Evolutionary conservation across 1,140 invertebrate genomes (phyloP), one percentile per base, ranked within the genome.

Genomic region (Pantala flavescens): DNA sequence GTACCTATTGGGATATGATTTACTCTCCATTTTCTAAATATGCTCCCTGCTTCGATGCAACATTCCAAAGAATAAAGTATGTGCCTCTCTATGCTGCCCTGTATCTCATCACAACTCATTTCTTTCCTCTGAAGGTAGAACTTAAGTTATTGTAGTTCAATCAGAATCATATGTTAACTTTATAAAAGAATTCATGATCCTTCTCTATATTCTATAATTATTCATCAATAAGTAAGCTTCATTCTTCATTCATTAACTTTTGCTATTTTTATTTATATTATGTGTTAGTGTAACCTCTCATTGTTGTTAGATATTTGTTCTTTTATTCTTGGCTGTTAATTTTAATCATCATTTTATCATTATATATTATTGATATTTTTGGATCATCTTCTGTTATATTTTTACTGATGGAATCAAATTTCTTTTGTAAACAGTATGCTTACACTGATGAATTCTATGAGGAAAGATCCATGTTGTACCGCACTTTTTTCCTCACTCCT

Each of bases 1-100:
- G 90, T 78, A 95, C 93, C 7, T 97, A 92, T 80, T 84, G 87
- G 80, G 94, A 97, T 80, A 93, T 90, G 83, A 85, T 96, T 72
- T 81, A 90, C 43, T 83, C 87, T 43, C 87, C 89, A 5, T 91
- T 90, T 78, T 84, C 86, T 72, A 85, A 88, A 76, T 85, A 89
- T 81, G 88, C 88, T 23, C 84, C 90, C 71, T 88, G 88, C 77
- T 84, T 85, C 77, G 82, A 84, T 43, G 84, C 85, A 28, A 89
- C 90, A 0, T 81, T 89, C 11, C 82, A 88, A 43, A 90, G 91
- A 82, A 80, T 94, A 0, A 89, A 87, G 80, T 85, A 84, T 76
- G 86, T 93, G 7, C 89, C 89, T 7, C 71, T 91, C 19, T 93
- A 89, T 80, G 86, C 88, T 43, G 81, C 86, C n/a, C 77, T 90